A percentile compares a stretch with the other conserved stretches of the same genome.
phyloP scores from a whole-genome alignment of 1,140 invertebrate species.

The Heterodera carotae region DNA sequence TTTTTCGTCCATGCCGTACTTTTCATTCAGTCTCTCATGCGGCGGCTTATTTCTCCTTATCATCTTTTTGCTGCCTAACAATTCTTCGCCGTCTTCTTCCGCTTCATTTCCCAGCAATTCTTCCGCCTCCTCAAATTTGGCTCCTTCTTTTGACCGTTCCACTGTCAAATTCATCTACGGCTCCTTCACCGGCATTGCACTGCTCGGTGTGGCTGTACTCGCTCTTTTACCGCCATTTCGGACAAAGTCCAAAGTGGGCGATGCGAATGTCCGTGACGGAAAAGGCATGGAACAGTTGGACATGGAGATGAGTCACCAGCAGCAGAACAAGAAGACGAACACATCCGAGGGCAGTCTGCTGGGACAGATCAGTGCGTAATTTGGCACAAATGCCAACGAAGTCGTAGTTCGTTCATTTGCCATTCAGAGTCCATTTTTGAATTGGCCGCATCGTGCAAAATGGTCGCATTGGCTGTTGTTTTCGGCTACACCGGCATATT shows the following conservation, averaged over 20 bases:
- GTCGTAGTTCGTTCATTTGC: background rate
- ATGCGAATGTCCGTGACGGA: background rate
- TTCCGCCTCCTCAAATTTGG: background rate
- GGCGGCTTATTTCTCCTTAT: slow-evolving; percentile 22
- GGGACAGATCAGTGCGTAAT: slow-evolving; percentile 7
- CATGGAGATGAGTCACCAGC: background rate
- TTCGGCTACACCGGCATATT: slow-evolving; percentile 57
- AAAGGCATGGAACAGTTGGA: background rate
- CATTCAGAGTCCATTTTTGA: slow-evolving; percentile 24
- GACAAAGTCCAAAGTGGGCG: background rate
- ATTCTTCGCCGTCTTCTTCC: background rate
- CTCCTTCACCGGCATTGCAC: slow-evolving; percentile 31
- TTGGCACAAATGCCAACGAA: background rate
- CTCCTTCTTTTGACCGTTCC: slow-evolving; percentile 1
- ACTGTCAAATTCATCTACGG: slow-evolving; percentile 31
- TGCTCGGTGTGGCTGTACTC: slow-evolving; percentile 29
- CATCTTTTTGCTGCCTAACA: slow-evolving; percentile 1
- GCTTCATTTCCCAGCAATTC: background rate
- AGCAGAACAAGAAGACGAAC: background rate
- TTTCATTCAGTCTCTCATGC: slow-evolving; percentile 14
- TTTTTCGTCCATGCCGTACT: no score
- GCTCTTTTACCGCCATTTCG: slow-evolving; percentile 15
- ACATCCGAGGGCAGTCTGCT: background rate
- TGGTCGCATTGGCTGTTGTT: slow-evolving; percentile 45
- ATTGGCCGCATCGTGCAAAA: slow-evolving; percentile 36